phyloP scores from a whole-genome alignment of 1,140 invertebrate species.

The Gonatopus flavifemur region DNA sequence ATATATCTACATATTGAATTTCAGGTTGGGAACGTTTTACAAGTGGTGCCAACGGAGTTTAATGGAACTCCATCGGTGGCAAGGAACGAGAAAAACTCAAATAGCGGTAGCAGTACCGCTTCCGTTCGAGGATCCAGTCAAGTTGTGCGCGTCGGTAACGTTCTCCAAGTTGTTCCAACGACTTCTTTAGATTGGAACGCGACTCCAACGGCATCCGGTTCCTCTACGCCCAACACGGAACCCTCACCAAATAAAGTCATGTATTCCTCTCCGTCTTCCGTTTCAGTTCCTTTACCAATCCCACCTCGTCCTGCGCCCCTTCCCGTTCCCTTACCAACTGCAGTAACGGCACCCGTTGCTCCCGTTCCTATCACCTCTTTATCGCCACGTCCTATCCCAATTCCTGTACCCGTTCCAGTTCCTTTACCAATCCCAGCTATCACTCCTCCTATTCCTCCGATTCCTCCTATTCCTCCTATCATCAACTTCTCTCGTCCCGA shows the following conservation, averaged over 20 bases:
- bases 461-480: constrained; percentile 15
- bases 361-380: constrained; percentile 22
- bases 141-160: constrained; percentile 59
- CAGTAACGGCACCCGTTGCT: constrained; percentile 12
- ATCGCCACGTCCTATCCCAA: constrained; percentile 26
- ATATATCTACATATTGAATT: not conserved
- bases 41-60: constrained; percentile 45
- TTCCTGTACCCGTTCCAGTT: constrained; percentile 33
- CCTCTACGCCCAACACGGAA: constrained; percentile 20
- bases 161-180: constrained; percentile 60
- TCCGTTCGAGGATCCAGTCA: constrained; percentile 32
- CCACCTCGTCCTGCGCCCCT: constrained; percentile 23
- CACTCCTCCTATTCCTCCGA: constrained; percentile 16
- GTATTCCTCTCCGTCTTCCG: constrained; percentile 22
- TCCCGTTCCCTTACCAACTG: constrained; percentile 13
- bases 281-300: constrained; percentile 41
- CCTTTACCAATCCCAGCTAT: constrained; percentile 19
- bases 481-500: no score
- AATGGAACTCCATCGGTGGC: constrained; percentile 12
- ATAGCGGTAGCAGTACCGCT: not conserved
- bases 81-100: constrained; percentile 13
- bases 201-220: constrained; percentile 11
- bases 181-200: constrained; percentile 46
- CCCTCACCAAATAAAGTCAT: constrained; percentile 15
- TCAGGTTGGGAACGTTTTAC: constrained; percentile 49